Percentiles rank a stretch among this genome's conserved stretches.
These are phyloP conservation scores for Telenomus remus DNA, from an alignment of 1,140 invertebrate genomes.

Conservation along the genomic window DNA sequence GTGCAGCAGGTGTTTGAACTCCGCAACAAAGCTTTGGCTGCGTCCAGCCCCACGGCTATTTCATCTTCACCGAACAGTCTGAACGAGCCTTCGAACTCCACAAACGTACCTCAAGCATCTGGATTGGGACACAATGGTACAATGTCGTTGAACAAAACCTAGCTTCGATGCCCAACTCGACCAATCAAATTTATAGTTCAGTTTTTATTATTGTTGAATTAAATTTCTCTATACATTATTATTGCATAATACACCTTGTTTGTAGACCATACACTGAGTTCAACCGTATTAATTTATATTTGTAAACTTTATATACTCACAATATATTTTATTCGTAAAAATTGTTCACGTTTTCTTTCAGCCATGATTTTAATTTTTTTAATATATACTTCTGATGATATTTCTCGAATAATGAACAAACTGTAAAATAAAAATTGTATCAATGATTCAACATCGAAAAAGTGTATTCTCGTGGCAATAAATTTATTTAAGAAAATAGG, in stretches of 20 bases:
- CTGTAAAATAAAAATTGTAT: too few species aligned
- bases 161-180: constrained; percentile 35
- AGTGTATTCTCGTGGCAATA: too few species aligned
- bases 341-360: too few species aligned
- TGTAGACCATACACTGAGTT: too few species aligned
- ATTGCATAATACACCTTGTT: not conserved
- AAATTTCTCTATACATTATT: constrained; percentile 23
- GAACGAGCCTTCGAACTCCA: constrained; percentile 62
- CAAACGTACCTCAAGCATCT: constrained; percentile 59
- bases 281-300: too few species aligned
- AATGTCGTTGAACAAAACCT: constrained; percentile 66
- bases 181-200: constrained; percentile 21
- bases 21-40: constrained; percentile 78
- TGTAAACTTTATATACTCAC: too few species aligned
- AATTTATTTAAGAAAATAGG: too few species aligned
- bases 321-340: too few species aligned
- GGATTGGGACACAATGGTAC: constrained; percentile 68
- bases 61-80: constrained; percentile 67
- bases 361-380: too few species aligned
- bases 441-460: too few species aligned
- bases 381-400: too few species aligned
- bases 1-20: constrained; percentile 94
- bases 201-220: constrained; percentile 35
- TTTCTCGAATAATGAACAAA: too few species aligned
- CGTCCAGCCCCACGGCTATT: constrained; percentile 64